Base-by-base conservation (phyloP, 2,113 vertebrate species). In the Phainopepla nitens region DNA sequence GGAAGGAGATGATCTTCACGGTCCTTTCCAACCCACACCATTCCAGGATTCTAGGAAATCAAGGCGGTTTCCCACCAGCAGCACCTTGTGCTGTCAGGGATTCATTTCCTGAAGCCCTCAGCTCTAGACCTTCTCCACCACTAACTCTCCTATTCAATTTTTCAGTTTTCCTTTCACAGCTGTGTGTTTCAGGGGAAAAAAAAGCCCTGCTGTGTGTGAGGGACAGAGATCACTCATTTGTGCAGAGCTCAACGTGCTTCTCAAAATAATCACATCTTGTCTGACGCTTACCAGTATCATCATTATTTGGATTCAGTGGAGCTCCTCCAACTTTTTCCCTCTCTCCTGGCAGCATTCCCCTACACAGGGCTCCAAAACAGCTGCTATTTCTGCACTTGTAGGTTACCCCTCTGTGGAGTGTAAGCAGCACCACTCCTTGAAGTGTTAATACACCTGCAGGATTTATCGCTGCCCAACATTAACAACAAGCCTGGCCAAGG, bases 401-500 rank as follows among this genome's bases (percentile, higher is more conserved):
- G 19, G 24, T 41, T 33, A 22, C 11, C n/a, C 42, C 87, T 75
- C 42, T 10, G 1, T 13, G 33, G 47, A 81, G 36, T 0, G 36
- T 0, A 90, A 71, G 27, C 72, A 54, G 64, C 62, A 49, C 27
- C n/a, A 53, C 61, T 62, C 81, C 85, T 45, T 57, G n/a, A 39
- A 45, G 82, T 31, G 20, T 62, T 80, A 44, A 64, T 23, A 36
- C 44, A 93, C 31, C n/a, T 2, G 2, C 49, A 58, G 88, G 88
- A 90, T 96, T 96, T 96, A 93, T 75, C 14, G 18, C 60, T 42
- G 64, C 29, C 36, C 36, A 89, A 51, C 36, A 51, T 81, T 90
- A 90, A 96, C 42, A 22, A 82, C 79, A n/a, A 78, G 72, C 68
- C 56, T 28, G 57, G 78, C 53, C 1, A 1, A 80, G 82, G 87